phyloP scores from a whole-genome alignment of 2,113 vertebrate genomes.

The Paralichthys olivaceus region DNA sequence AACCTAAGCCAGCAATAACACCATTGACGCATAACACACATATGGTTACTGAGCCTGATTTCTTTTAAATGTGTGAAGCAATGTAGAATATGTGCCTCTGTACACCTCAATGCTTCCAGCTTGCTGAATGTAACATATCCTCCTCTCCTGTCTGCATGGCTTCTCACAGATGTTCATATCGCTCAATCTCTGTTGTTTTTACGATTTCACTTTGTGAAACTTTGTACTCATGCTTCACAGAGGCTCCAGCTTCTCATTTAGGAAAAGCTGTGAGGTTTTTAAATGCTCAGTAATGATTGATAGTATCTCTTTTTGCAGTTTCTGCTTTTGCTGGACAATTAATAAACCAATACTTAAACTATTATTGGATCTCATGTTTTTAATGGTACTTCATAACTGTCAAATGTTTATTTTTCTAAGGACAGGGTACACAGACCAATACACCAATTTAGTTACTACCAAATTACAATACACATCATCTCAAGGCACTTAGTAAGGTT shows the following conservation, averaged over 20 bases:
- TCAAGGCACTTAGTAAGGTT: no score
- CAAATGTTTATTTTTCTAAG: no score
- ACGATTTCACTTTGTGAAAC: constrained; percentile 44
- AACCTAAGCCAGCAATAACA: constrained; percentile 70
- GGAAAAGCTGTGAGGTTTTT: constrained; percentile 48
- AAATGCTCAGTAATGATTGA: constrained; percentile 41
- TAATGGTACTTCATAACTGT: background rate
- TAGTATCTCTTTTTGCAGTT: constrained; percentile 58
- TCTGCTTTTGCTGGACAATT: constrained; percentile 57
- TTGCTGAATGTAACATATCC: constrained; percentile 71
- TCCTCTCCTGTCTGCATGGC: constrained; percentile 60
- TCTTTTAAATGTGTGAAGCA: constrained; percentile 47
- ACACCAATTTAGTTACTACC: no score
- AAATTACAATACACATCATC: no score
- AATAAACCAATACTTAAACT: constrained; percentile 58
- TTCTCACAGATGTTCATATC: constrained; percentile 38
- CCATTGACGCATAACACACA: constrained; percentile 21
- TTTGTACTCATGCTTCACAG: constrained; percentile 46
- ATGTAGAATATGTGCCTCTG: constrained; percentile 72
- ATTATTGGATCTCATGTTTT: background rate
- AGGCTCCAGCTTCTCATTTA: constrained; percentile 44
- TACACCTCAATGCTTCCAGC: constrained; percentile 71
- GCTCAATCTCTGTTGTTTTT: constrained; percentile 32
- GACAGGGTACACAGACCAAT: no score
- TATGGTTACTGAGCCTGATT: constrained; percentile 31